Conservation (phyloP, 2,888 invertebrate genomes). For the Sinopyrophorus schimmeli region DNA sequence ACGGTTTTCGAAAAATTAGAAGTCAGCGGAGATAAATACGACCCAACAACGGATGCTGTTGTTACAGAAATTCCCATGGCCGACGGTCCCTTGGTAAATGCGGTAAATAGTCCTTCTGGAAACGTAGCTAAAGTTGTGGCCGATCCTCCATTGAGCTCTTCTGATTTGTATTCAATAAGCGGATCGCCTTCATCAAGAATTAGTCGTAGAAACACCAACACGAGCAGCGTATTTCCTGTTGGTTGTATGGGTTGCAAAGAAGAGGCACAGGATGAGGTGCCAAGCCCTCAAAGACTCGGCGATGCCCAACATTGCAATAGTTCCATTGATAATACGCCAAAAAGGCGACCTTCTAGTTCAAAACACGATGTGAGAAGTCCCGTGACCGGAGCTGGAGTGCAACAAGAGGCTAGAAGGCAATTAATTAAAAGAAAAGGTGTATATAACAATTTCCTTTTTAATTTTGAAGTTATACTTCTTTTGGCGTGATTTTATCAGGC, state of each 20-base stretch:
- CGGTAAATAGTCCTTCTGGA: no score
- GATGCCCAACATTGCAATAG: conserved; percentile 35
- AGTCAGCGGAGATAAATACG: conserved; percentile 4
- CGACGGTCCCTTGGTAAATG: no score
- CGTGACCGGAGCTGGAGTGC: conserved; percentile 49
- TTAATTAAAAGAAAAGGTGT: conserved; percentile 29
- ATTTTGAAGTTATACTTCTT: no score
- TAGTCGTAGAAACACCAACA: conserved; percentile 27
- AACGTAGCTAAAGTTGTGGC: no score
- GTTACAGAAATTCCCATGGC: no score
- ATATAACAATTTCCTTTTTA: no score
- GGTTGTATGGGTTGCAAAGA: conserved; percentile 43
- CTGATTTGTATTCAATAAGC: conserved; percentile 9
- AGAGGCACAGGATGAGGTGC: conserved; percentile 17
- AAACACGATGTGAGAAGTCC: conserved; percentile 45
- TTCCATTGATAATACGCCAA: conserved; percentile 37
- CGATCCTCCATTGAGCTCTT: no score
- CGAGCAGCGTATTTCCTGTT: conserved; percentile 41
- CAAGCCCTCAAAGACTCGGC: conserved; percentile 34
- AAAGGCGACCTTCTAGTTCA: conserved; percentile 29
- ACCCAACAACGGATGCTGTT: conserved; percentile 9
- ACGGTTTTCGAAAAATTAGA: conserved; percentile 36
- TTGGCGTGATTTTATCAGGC: no score
- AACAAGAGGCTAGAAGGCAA: conserved; percentile 45
- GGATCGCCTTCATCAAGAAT: conserved; percentile 25